Evolutionary conservation across 2,888 invertebrate species (phyloP), one percentile per base, ranked within the genome.

Genomic region (Cheilosia scutellata): DNA sequence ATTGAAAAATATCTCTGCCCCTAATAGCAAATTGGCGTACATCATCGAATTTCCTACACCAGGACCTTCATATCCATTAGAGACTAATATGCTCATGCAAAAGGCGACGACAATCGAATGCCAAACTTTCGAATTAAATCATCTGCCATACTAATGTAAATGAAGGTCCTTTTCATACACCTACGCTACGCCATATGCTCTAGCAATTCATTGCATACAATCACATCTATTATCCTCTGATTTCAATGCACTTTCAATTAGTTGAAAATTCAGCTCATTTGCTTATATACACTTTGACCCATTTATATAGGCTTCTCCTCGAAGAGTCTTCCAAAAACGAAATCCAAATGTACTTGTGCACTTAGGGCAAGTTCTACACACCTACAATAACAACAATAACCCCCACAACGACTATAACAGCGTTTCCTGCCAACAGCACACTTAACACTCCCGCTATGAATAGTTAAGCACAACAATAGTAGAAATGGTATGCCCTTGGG

Each of bases 381-480:
- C 31, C 66, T 66, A 62, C 47, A 40, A 42, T 37, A 44, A 20
- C 47, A 31, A 62, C 29, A 20, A 57, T 0, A 42, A 42, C 37
- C 4, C 4, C 44, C 16, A 47, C 47, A 47, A 7, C n/a, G 49
- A 65, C 47, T 20, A 62, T 47, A 7, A 20, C 4, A 47, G 37
- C 5, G 11, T 16, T 63, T 78, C 68, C 74, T 83, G 83, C 83
- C 83, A 83, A 83, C 68, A 78, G 78, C 63, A 83, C 83, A 83
- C 83, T 83, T 83, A 83, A 83, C 83, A 78, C 83, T 74, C 83
- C 57, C 63, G 62, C 68, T 57, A 78, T 83, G 83, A 74, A 83
- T 74, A 58, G 78, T 57, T 68, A 29, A 78, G 74, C 33, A 78
- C 68, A 83, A 68, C 77, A 83, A 68, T 77, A 63, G 62, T 57